Evolutionary conservation across 2,888 invertebrate species (phyloP), one percentile per base, ranked within the genome.

Genomic region (Tridacna crocea): DNA sequence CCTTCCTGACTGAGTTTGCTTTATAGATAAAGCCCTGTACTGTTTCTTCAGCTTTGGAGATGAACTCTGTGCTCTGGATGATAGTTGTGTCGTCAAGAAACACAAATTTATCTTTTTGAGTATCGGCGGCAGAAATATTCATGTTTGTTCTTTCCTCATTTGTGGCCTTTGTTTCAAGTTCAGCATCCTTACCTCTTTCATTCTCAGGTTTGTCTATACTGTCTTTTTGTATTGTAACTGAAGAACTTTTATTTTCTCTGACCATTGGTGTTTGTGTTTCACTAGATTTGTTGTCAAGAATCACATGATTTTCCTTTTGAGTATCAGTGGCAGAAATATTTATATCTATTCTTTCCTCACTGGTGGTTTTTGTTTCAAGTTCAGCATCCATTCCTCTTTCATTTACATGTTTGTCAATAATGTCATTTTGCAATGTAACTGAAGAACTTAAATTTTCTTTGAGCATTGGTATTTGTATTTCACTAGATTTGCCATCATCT

Each of bases 21-120:
- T 46, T 66, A 46, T 66, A 10, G 19, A 66, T 66, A 15, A 27
- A 46, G 46, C 46, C 66, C 27, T 66, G 66, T 46, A 66, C 46
- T 46, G 36, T 66, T 17, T 46, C 36, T 13, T 36, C 46, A 19
- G 66, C 36, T 46, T 36, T 19, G 13, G 15, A 19, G 0, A 66
- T 17, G 36, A 66, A 66, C 19, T 46, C 66, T 26, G 22, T 27
- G 1, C 36, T 46, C 36, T 46, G 36, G 4, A 46, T n/a, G 0
- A 66, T 66, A 6, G 46, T 12, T 1, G 36, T 36, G 17, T 66
- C 66, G 46, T 66, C 66, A 19, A 66, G 13, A 27, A 27, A 63
- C 17, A 27, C 63, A 26, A 26, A 27, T 26, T 63, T 27, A 8
- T 26, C 27, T 1, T 63, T 63, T 11, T 11, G 24, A 0, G 26